phyloP scores from a whole-genome alignment of 2,888 invertebrate genomes.

The Leptinotarsa haldemani region DNA sequence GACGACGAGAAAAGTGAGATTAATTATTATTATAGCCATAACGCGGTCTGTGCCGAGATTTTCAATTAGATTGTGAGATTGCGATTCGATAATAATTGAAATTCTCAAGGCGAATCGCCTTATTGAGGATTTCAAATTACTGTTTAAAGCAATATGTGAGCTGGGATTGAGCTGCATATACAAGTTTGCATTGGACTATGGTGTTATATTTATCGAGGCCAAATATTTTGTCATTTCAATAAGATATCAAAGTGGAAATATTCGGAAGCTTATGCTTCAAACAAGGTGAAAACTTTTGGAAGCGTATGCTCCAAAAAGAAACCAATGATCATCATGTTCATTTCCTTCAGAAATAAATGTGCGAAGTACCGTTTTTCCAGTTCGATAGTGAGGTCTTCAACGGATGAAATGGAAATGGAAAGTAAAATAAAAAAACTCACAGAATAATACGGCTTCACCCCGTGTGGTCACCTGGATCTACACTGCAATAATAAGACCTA shows the following conservation, averaged over 20 bases:
- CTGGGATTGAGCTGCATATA: background rate
- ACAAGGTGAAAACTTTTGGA: background rate
- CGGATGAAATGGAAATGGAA: no score
- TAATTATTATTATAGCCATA: conserved; percentile 20
- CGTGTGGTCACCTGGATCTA: no score
- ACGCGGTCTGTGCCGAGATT: conserved; percentile 11
- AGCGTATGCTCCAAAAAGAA: background rate
- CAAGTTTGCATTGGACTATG: background rate
- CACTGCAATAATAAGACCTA: no score
- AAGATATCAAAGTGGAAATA: no score
- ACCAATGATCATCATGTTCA: background rate
- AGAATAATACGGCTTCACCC: no score
- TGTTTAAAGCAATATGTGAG: background rate
- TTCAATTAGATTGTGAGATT: conserved; percentile 16
- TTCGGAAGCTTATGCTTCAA: background rate
- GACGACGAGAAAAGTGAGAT: conserved; percentile 12
- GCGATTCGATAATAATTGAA: conserved; percentile 15
- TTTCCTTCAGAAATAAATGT: no score
- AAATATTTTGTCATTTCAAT: no score
- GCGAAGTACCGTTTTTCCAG: no score
- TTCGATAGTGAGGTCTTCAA: no score
- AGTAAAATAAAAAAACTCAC: no score
- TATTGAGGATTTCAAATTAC: conserved; percentile 14
- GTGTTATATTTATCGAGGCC: background rate
- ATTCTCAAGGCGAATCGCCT: conserved; percentile 17